Conservation (phyloP, 2,113 vertebrate species). For the Manacus vitellinus region DNA sequence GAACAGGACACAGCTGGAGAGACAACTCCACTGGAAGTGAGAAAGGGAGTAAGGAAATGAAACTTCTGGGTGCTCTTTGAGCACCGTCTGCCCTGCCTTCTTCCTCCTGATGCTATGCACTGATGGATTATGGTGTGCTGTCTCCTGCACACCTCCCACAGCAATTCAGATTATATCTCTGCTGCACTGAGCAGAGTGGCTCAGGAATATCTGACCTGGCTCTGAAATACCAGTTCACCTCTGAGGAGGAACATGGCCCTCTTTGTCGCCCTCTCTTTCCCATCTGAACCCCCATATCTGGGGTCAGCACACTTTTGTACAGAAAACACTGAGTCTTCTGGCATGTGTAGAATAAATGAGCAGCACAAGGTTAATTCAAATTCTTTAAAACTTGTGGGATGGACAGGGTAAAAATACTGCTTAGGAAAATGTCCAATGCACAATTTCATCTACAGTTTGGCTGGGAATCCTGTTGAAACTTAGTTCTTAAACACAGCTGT, state of each 20-base stretch:
- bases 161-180: neutral
- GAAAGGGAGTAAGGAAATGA: neutral
- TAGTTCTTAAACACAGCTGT: conserved; percentile 16
- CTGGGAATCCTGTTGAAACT: conserved; percentile 14
- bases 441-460: neutral
- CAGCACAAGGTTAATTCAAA: neutral
- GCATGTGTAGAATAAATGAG: neutral
- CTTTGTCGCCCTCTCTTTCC: neutral
- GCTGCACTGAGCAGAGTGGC: neutral
- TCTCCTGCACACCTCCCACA: neutral
- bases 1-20: neutral
- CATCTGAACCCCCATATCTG: neutral
- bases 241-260: neutral
- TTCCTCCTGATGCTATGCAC: neutral
- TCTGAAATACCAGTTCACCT: neutral
- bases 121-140: neutral
- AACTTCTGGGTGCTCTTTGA: neutral
- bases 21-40: neutral
- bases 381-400: neutral
- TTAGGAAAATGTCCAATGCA: neutral
- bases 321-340: neutral
- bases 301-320: neutral
- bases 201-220: neutral
- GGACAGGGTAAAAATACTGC: neutral
- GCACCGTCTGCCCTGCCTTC: neutral